phyloP scores from a whole-genome alignment of 2,113 vertebrate genomes.

The Centropus unirufus region DNA sequence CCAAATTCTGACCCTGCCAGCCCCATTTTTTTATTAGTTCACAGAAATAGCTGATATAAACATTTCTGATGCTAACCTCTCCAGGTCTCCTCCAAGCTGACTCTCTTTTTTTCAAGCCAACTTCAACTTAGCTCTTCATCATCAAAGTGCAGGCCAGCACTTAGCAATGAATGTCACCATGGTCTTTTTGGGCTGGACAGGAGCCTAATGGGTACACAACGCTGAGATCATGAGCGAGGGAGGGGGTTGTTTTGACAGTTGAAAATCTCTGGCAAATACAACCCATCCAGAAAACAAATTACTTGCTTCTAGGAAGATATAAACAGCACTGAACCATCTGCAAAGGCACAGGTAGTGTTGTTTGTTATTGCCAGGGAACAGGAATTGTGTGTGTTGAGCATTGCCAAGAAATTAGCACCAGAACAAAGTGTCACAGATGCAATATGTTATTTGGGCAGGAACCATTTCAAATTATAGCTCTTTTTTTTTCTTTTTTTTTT shows the following conservation, averaged over 20 bases:
- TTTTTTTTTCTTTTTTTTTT: neutral
- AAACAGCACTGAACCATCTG: neutral
- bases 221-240: slow-evolving; percentile 14
- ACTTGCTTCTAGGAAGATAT: slow-evolving; percentile 3
- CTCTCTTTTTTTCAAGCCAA: slow-evolving; percentile 33
- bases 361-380: slow-evolving; percentile 19
- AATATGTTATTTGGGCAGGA: neutral
- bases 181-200: slow-evolving; percentile 34
- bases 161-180: slow-evolving; percentile 26
- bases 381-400: neutral
- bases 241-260: slow-evolving; percentile 44
- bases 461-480: neutral
- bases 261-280: slow-evolving; percentile 44
- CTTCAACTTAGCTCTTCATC: slow-evolving; percentile 49
- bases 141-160: neutral
- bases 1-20: neutral
- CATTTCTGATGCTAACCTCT: slow-evolving; percentile 27
- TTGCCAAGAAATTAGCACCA: slow-evolving; percentile 23
- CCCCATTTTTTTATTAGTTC: neutral
- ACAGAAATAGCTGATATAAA: slow-evolving; percentile 22
- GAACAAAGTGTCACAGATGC: slow-evolving; percentile 26
- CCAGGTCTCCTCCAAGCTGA: neutral
- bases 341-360: slow-evolving; percentile 40
- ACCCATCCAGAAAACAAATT: slow-evolving; percentile 17
- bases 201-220: slow-evolving; percentile 24